phyloP scores from a whole-genome alignment of 2,113 vertebrate species.

The Tichodroma muraria region DNA sequence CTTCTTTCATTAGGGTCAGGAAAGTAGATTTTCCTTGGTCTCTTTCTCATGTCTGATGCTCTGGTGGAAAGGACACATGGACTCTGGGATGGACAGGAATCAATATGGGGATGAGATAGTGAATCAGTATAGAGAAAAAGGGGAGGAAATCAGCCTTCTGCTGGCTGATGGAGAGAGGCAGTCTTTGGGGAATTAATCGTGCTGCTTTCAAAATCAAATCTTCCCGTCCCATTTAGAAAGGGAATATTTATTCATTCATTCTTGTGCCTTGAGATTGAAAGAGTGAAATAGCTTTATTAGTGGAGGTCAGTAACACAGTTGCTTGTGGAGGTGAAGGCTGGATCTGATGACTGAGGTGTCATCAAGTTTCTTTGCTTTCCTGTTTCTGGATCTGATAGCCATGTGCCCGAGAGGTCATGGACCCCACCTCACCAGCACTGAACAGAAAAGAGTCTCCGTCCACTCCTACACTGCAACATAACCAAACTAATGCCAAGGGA shows the following conservation, averaged over 20 bases:
- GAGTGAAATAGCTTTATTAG: background rate
- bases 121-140: background rate
- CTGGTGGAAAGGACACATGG: background rate
- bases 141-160: background rate
- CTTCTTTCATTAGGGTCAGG: background rate
- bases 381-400: background rate
- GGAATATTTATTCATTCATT: background rate
- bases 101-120: background rate
- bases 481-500: background rate
- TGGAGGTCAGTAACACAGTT: background rate
- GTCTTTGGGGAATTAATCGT: background rate
- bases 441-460: background rate
- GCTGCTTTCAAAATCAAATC: background rate
- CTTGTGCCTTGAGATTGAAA: background rate
- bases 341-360: background rate
- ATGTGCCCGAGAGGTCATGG: background rate
- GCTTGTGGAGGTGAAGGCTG: background rate
- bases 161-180: background rate
- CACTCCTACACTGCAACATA: background rate
- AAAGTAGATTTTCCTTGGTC: background rate
- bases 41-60: background rate
- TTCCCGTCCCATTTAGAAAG: background rate
- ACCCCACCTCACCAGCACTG: background rate
- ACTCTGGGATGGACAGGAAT: background rate
- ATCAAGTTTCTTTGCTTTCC: background rate